phyloP scores from a whole-genome alignment of 2,113 vertebrate species.

The Solenodon paradoxus region DNA sequence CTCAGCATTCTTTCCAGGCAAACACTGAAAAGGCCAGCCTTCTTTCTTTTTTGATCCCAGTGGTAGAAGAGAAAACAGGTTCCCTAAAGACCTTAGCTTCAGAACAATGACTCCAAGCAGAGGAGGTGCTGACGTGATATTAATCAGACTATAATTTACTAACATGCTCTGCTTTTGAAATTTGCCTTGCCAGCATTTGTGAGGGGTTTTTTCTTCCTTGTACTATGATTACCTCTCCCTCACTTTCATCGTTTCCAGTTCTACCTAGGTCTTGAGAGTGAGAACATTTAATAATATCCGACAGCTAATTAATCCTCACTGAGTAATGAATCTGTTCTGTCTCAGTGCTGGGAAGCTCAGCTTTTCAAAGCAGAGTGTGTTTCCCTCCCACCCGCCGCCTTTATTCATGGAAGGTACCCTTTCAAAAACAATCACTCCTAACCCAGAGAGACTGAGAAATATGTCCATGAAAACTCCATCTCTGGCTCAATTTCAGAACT shows the following conservation, averaged over 20 bases:
- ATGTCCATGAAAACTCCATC: not conserved
- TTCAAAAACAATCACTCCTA: constrained; percentile 2
- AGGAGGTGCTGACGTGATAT: not conserved
- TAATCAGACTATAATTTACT: constrained; percentile 64
- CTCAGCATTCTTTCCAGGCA: not conserved
- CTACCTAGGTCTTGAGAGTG: not conserved
- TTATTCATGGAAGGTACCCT: constrained; percentile 47
- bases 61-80: not conserved
- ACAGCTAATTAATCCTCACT: constrained; percentile 74
- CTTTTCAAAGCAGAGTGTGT: constrained; percentile 52
- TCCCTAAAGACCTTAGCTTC: not conserved
- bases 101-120: constrained; percentile 52
- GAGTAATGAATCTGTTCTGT: constrained; percentile 54
- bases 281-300: constrained; percentile 62
- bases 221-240: constrained; percentile 4
- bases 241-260: constrained; percentile 32
- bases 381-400: not conserved
- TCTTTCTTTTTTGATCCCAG: not conserved
- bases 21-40: not conserved
- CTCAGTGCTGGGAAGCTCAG: constrained; percentile 38
- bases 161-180: constrained; percentile 43
- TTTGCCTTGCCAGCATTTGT: constrained; percentile 55
- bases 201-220: not conserved
- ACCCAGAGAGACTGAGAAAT: not conserved
- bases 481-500: not conserved